phyloP scores from a whole-genome alignment of 1,140 invertebrate genomes.

The Drosophila burlai region DNA sequence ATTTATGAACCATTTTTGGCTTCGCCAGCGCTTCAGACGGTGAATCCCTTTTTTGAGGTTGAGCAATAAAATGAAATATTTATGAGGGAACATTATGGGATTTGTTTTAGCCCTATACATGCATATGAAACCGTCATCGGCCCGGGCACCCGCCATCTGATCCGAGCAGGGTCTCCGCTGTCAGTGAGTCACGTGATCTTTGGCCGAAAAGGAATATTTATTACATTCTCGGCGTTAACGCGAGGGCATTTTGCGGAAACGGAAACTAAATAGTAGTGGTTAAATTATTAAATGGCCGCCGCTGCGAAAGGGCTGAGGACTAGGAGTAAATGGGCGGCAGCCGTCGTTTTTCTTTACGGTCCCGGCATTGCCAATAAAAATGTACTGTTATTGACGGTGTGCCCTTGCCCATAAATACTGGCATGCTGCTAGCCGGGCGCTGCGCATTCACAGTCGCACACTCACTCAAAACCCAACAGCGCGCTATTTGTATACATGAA shows the following conservation, averaged over 20 bases:
- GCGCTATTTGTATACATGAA: constrained; percentile 62
- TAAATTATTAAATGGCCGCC: constrained; percentile 72
- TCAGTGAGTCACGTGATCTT: constrained; percentile 23
- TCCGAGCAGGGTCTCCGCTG: constrained; percentile 5
- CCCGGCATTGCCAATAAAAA: constrained; percentile 67
- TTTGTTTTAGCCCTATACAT: constrained; percentile 47
- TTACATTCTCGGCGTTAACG: constrained; percentile 72
- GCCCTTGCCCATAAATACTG: background rate
- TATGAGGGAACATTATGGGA: constrained; percentile 74
- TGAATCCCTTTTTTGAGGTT: constrained; percentile 71
- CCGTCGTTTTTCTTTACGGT: constrained; percentile 67
- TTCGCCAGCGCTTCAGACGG: constrained; percentile 24
- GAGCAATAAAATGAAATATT: constrained; percentile 77
- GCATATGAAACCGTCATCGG: constrained; percentile 8
- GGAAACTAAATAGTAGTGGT: constrained; percentile 74
- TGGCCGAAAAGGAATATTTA: constrained; percentile 65
- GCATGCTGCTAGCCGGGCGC: background rate
- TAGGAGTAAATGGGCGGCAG: constrained; percentile 6
- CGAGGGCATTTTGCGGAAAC: constrained; percentile 71
- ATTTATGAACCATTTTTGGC: constrained; percentile 70
- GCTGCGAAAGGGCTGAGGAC: background rate
- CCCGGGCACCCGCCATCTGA: background rate
- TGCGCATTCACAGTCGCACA: background rate
- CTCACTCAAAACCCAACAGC: constrained; percentile 8
- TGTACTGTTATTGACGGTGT: constrained; percentile 51